These are phyloP conservation scores for Acrobasis repandana DNA, from an alignment of 2,888 invertebrate genomes.

Conservation along the genomic window DNA sequence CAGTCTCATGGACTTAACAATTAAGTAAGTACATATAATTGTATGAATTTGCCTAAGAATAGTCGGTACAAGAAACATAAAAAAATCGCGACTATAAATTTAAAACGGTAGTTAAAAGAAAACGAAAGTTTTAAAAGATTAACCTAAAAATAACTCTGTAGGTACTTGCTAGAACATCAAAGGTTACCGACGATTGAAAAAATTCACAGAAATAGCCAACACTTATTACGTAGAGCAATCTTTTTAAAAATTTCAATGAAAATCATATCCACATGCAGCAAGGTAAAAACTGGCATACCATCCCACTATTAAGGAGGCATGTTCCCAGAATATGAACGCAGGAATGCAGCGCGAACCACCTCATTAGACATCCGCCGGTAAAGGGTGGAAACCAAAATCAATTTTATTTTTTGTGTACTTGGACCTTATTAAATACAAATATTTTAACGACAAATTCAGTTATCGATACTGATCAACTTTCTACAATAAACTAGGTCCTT, in stretches of 20 bases:
- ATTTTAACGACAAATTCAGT: too few species aligned
- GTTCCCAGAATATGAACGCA: slow-evolving; percentile 71
- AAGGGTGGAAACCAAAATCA: slow-evolving; percentile 25
- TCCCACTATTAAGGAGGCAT: slow-evolving; percentile 59
- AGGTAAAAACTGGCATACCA: slow-evolving; percentile 67
- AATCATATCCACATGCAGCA: slow-evolving; percentile 61
- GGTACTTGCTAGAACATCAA: slow-evolving; percentile 36
- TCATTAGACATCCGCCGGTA: slow-evolving; percentile 56
- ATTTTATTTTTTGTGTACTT: neutral
- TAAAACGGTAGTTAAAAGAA: too few species aligned
- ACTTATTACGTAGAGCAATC: slow-evolving; percentile 56
- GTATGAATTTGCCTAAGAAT: too few species aligned
- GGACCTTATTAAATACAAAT: too few species aligned
- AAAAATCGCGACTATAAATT: too few species aligned
- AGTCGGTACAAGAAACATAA: too few species aligned
- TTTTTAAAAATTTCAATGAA: slow-evolving; percentile 76
- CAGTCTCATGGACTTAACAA: too few species aligned
- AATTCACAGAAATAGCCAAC: slow-evolving; percentile 52
- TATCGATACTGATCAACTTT: too few species aligned
- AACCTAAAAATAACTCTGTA: slow-evolving; percentile 44
- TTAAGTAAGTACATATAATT: too few species aligned
- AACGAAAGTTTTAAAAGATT: neutral
- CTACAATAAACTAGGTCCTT: too few species aligned
- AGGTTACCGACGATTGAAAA: slow-evolving; percentile 58
- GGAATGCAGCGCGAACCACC: slow-evolving; percentile 69